Percentiles rank a stretch among this genome's conserved stretches.
These are phyloP conservation scores for Epistrophella euchroma DNA, from an alignment of 2,888 invertebrate genomes.

Conservation along the genomic window DNA sequence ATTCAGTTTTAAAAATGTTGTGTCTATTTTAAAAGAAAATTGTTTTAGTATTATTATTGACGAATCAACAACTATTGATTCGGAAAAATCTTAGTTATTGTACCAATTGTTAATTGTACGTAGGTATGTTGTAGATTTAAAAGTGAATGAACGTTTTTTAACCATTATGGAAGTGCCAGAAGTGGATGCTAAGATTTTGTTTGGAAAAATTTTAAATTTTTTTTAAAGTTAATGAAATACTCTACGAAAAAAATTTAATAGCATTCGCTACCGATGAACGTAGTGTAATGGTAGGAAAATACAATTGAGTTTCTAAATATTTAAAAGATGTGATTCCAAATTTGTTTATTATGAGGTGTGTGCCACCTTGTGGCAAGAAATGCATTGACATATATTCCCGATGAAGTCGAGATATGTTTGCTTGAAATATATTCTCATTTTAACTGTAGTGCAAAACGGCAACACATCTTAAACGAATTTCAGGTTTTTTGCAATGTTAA, in stretches of 20 bases:
- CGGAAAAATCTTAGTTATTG: conserved; percentile 3
- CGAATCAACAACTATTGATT: too few relatives aligned
- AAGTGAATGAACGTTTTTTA: conserved; percentile 6
- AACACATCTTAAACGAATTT: neutral
- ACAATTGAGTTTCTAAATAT: conserved; percentile 22
- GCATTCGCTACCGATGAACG: conserved; percentile 28
- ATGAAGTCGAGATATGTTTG: neutral
- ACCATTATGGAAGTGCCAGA: conserved; percentile 1
- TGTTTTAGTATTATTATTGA: too few relatives aligned
- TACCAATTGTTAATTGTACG: too few relatives aligned
- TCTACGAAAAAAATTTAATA: conserved; percentile 26
- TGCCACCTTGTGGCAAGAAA: too few relatives aligned
- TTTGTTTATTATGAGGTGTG: too few relatives aligned
- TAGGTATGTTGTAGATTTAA: neutral
- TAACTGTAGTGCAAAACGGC: conserved; percentile 25
- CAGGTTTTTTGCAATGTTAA: neutral
- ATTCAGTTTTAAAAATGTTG: neutral
- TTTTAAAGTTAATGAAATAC: conserved; percentile 12
- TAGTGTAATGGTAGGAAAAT: conserved; percentile 7
- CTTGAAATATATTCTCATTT: conserved; percentile 26
- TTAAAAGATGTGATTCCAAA: conserved; percentile 2
- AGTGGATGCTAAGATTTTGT: conserved; percentile 12
- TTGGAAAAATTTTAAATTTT: neutral
- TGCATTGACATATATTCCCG: too few relatives aligned
- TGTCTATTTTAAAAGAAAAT: conserved; percentile 13